Conservation (phyloP, 2,888 invertebrate genomes). For the Itoplectis maculator region DNA sequence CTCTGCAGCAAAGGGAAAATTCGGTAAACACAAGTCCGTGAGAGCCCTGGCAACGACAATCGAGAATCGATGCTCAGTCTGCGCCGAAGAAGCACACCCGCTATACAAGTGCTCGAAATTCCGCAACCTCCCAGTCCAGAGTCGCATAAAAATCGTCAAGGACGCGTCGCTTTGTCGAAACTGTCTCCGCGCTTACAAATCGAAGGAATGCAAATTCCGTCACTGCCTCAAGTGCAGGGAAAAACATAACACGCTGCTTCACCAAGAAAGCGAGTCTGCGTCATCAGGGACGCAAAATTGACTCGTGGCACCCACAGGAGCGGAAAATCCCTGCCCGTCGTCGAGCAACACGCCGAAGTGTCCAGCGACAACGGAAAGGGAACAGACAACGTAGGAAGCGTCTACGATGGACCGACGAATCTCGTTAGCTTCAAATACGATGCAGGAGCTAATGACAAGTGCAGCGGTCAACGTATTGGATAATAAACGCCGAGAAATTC, state of each 20-base stretch:
- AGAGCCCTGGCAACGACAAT: too few species aligned
- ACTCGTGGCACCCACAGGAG: background rate
- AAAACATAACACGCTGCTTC: background rate
- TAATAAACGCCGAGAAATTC: slow-evolving; percentile 11
- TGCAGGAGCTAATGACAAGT: slow-evolving; percentile 42
- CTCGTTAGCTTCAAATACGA: slow-evolving; percentile 1
- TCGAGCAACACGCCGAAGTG: too few species aligned
- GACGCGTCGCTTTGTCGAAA: slow-evolving; percentile 52
- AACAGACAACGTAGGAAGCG: too few species aligned
- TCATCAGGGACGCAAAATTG: background rate
- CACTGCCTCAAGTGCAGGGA: background rate
- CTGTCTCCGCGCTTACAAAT: slow-evolving; percentile 43
- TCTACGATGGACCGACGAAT: background rate
- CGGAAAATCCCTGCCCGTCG: background rate
- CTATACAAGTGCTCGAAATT: slow-evolving; percentile 18
- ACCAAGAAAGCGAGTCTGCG: background rate
- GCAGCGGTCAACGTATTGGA: slow-evolving; percentile 47
- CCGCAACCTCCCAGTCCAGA: background rate
- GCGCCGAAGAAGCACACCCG: slow-evolving; percentile 37
- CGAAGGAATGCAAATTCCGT: background rate
- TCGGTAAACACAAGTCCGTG: too few species aligned
- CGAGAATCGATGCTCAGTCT: slow-evolving; percentile 26
- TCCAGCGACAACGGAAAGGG: too few species aligned
- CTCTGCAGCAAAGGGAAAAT: background rate
- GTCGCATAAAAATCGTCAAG: slow-evolving; percentile 20